Evolutionary conservation across 1,140 invertebrate genomes (phyloP).

Genomic region (Drosophila cardini): DNA sequence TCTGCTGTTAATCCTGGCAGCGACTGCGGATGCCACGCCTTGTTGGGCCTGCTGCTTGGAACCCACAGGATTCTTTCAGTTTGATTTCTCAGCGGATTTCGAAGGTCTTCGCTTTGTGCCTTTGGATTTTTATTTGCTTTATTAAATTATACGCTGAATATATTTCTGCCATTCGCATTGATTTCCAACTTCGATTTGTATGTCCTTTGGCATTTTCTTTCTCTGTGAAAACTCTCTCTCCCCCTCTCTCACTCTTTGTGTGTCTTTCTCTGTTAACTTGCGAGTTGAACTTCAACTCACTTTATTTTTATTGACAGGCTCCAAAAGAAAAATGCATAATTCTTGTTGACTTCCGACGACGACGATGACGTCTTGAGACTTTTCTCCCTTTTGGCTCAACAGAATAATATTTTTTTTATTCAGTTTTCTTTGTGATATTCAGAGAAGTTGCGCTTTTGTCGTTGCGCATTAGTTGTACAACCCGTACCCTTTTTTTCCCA

Average conservation of each 20-base stretch:
- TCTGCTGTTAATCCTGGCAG: conserved; percentile 64
- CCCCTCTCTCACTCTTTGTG: too few relatives aligned
- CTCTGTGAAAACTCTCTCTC: conserved; percentile 2
- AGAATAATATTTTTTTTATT: conserved; percentile 41
- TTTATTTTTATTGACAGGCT: conserved; percentile 82
- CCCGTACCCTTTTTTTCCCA: neutral
- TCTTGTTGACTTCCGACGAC: conserved; percentile 68
- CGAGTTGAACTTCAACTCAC: conserved; percentile 67
- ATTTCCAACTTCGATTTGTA: conserved; percentile 80
- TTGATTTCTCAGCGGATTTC: conserved; percentile 76
- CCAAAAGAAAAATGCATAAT: conserved; percentile 63
- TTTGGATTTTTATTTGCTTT: conserved; percentile 76
- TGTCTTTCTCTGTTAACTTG: conserved; percentile 8
- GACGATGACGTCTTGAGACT: conserved; percentile 64
- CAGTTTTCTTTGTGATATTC: conserved; percentile 36
- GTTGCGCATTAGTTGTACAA: conserved; percentile 40
- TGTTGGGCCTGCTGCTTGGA: conserved; percentile 23
- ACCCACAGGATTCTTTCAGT: conserved; percentile 25
- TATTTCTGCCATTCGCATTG: conserved; percentile 79
- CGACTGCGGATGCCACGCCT: conserved; percentile 35
- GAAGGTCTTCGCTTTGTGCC: conserved; percentile 39
- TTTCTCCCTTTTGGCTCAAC: conserved; percentile 51
- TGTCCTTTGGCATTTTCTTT: conserved; percentile 73
- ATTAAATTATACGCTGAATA: conserved; percentile 84
- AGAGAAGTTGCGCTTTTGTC: conserved; percentile 75